Evolutionary conservation across 2,113 vertebrate species (phyloP).

Genomic region (Hirundichthys speculiger): DNA sequence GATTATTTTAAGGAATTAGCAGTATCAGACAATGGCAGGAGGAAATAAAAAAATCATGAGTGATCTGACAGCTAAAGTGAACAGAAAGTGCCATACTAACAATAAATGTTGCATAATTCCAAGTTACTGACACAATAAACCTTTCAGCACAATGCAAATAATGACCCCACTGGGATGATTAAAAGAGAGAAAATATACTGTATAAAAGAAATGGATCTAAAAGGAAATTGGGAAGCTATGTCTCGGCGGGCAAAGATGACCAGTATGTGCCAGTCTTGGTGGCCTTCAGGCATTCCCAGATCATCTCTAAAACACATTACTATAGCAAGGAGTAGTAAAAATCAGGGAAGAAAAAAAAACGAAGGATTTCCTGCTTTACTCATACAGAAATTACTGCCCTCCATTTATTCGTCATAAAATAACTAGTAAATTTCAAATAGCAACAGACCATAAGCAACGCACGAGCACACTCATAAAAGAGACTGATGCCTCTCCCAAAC

Average conservation of each 20-base stretch:
- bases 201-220: fast-evolving
- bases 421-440: slow-evolving; percentile 27
- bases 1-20: no score
- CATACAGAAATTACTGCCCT: slow-evolving; percentile 10
- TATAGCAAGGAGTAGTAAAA: slow-evolving; percentile 23
- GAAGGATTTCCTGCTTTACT: not conserved
- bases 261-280: slow-evolving; percentile 45
- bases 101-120: no score
- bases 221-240: not conserved
- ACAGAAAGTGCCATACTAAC: no score
- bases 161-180: not conserved
- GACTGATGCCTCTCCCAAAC: slow-evolving; percentile 17
- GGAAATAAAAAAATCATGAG: not conserved
- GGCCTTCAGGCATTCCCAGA: slow-evolving; percentile 26
- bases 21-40: not conserved
- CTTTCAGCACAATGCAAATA: not conserved
- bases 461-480: slow-evolving; percentile 16
- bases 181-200: no score
- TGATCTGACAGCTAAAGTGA: not conserved
- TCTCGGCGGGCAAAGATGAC: slow-evolving; percentile 9
- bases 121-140: no score
- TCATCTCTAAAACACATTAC: slow-evolving; percentile 14
- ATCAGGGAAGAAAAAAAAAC: slow-evolving; percentile 7
- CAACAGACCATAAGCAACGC: not conserved
- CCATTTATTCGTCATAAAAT: slow-evolving; percentile 30